Conservation (phyloP, 2,113 vertebrate genomes). For the Eulemur macaco region DNA sequence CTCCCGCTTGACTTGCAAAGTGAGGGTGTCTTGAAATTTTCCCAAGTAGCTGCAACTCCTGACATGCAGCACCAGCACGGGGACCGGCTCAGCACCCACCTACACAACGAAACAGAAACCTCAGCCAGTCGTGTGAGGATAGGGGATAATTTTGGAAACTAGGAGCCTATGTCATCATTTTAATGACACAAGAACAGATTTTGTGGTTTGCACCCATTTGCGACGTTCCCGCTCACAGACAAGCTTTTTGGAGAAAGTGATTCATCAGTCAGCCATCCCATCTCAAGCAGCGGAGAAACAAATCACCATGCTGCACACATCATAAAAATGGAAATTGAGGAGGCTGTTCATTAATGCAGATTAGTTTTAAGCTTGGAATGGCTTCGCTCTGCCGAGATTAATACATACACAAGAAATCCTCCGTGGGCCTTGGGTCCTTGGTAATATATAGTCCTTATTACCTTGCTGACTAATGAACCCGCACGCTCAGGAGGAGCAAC, state of each 20-base stretch:
- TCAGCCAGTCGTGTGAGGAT: neutral
- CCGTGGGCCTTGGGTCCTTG: constrained; percentile 57
- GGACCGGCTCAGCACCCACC: constrained; percentile 9
- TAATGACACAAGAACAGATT: constrained; percentile 68
- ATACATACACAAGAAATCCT: constrained; percentile 63
- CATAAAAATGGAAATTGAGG: constrained; percentile 78
- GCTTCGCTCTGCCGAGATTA: constrained; percentile 68
- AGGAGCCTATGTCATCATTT: constrained; percentile 49
- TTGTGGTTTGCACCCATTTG: constrained; percentile 58
- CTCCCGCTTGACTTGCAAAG: neutral
- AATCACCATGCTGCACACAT: constrained; percentile 60
- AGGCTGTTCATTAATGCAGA: constrained; percentile 78
- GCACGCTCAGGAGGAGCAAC: neutral
- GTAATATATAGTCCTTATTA: constrained; percentile 73
- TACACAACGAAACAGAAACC: neutral
- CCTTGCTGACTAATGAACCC: constrained; percentile 67
- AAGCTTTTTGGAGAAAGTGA: constrained; percentile 54
- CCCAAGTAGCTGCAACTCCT: neutral
- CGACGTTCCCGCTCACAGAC: constrained; percentile 39
- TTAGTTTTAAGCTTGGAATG: constrained; percentile 74
- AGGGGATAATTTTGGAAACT: constrained; percentile 35
- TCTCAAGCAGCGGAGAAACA: constrained; percentile 50
- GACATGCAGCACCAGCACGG: neutral
- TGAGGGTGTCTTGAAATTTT: neutral
- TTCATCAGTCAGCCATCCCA: constrained; percentile 66